These are phyloP conservation scores for Saccostrea cuccullata DNA, from an alignment of 1,140 invertebrate species.

Conservation along the genomic window DNA sequence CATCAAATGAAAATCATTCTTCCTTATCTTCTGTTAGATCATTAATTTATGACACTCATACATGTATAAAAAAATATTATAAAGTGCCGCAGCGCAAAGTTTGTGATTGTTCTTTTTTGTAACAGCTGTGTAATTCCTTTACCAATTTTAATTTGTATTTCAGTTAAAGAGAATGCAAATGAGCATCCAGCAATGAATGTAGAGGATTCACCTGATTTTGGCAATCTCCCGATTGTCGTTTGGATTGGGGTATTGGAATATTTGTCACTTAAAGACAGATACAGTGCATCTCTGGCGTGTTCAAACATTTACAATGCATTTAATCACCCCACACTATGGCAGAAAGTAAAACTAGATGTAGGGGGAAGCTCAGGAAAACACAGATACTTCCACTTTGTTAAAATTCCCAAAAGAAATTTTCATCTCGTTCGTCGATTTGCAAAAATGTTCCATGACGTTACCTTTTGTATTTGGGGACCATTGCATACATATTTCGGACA, in stretches of 20 bases:
- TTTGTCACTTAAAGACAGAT: constrained; percentile 54
- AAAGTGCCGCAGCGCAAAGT: too few species aligned
- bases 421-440: constrained; percentile 59
- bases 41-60: too few species aligned
- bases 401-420: constrained; percentile 47
- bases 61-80: too few species aligned
- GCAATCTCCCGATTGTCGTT: constrained; percentile 55
- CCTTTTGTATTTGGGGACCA: constrained; percentile 51
- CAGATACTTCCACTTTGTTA: background rate
- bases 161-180: too few species aligned
- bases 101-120: too few species aligned
- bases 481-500: constrained; percentile 41
- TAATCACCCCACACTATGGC: constrained; percentile 60
- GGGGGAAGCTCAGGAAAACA: constrained; percentile 49
- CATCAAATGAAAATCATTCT: too few species aligned
- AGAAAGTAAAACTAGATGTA: constrained; percentile 45
- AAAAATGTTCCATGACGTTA: constrained; percentile 55
- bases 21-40: too few species aligned
- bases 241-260: constrained; percentile 58
- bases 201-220: constrained; percentile 44
- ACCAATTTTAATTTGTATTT: too few species aligned
- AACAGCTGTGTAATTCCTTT: too few species aligned
- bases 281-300: constrained; percentile 52
- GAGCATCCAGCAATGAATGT: background rate
- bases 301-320: constrained; percentile 52